A percentile compares a stretch with the other conserved stretches of the same genome.
Evolutionary conservation across 2,888 invertebrate species (phyloP).

Genomic region (Autographa pulchrina): DNA sequence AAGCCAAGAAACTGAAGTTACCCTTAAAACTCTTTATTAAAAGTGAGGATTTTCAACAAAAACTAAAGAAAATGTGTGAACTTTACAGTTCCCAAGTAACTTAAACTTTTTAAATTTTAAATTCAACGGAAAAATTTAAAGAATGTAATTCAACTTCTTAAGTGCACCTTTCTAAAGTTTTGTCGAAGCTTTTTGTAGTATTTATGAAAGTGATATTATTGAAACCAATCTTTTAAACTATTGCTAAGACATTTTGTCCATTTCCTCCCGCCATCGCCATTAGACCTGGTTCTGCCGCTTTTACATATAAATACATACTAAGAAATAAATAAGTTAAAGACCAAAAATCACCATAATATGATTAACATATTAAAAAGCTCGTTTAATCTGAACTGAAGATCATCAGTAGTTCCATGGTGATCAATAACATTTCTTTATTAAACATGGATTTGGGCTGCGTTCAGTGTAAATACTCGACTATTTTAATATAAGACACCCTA

Average conservation of each 20-base stretch:
- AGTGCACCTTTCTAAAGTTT: neutral
- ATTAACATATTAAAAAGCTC: too few relatives aligned
- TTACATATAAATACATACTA: too few relatives aligned
- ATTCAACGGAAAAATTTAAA: slow-evolving; percentile 1
- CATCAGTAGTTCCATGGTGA: too few relatives aligned
- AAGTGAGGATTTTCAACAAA: slow-evolving; percentile 2
- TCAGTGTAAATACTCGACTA: too few relatives aligned
- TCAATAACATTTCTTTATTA: too few relatives aligned
- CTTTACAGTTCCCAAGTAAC: neutral
- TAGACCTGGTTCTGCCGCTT: too few relatives aligned
- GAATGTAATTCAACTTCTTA: neutral
- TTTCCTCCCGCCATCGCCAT: too few relatives aligned
- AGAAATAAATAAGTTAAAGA: too few relatives aligned
- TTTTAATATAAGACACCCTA: neutral
- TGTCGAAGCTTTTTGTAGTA: neutral
- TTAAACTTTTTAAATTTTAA: slow-evolving; percentile 4
- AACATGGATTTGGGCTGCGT: too few relatives aligned
- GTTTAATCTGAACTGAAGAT: too few relatives aligned
- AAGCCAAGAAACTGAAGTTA: neutral
- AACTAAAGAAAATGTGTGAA: neutral
- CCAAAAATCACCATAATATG: too few relatives aligned
- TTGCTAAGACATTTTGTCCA: too few relatives aligned
- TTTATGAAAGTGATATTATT: neutral
- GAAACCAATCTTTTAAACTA: neutral
- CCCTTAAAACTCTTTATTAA: neutral